phyloP scores from a whole-genome alignment of 2,797 vertebrate genomes.

The Silurus lanzhouensis region DNA sequence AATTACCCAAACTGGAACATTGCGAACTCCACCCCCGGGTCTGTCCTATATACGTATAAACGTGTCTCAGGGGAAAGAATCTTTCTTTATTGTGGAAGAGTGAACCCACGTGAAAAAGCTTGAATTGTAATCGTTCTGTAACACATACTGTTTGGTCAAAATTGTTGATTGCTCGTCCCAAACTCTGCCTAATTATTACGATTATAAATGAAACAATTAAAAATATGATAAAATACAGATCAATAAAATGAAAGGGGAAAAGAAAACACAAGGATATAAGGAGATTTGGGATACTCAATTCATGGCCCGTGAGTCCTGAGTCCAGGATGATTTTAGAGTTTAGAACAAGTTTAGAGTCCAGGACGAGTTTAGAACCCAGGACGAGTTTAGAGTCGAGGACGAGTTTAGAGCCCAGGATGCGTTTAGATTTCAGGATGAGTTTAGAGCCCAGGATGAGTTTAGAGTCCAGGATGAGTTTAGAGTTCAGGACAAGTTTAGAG shows the following conservation, averaged over 20 bases:
- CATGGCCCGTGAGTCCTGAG: constrained; percentile 83
- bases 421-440: too few species aligned
- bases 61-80: constrained; percentile 74
- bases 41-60: constrained; percentile 71
- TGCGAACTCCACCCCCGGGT: constrained; percentile 73
- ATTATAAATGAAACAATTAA: constrained; percentile 80
- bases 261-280: constrained; percentile 78
- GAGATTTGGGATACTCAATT: constrained; percentile 80
- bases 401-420: constrained; percentile 81
- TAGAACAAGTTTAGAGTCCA: too few species aligned
- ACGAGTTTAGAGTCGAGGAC: constrained; percentile 11
- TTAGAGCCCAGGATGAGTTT: too few species aligned
- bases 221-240: constrained; percentile 62
- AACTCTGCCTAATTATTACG: constrained; percentile 74
- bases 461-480: too few species aligned
- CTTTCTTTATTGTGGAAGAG: constrained; percentile 80
- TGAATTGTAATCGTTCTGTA: constrained; percentile 75
- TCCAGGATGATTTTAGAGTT: constrained; percentile 81
- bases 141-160: constrained; percentile 72
- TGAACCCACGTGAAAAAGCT: constrained; percentile 85
- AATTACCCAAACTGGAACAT: constrained; percentile 74
- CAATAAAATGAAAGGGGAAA: constrained; percentile 73
- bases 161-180: constrained; percentile 73
- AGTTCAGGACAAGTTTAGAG: too few species aligned
- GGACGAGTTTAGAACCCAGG: too few species aligned